Base-by-base conservation (phyloP, 1,140 invertebrate genomes). In the Temnothorax longispinosus region DNA sequence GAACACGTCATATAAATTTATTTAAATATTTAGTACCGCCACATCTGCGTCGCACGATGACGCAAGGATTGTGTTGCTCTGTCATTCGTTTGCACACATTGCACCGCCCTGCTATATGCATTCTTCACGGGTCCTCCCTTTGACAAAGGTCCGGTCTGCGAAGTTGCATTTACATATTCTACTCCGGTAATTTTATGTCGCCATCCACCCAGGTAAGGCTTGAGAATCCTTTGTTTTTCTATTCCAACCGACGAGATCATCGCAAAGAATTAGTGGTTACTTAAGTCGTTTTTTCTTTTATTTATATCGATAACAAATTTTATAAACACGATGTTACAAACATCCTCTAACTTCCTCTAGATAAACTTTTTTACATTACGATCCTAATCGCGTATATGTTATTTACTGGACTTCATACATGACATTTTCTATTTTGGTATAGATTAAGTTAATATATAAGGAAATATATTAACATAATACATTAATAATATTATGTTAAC, bases 121-220 rank as follows among this genome's bases (percentile, higher is more conserved):
- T 93, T 94, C 84, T 94, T 8, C 94, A 93, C n/a, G 95, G 95
- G 93, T 41, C 96, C 47, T 89, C 94, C 95, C 84, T 96, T 95
- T 27, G 94, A 92, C 56, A 94, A 94, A 56, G 96, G 96, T 7
- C 96, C 96, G 41, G 97, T 97, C 93, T 97, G 97, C 0, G 96
- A 96, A 88, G 94, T 96, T 10, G 96, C 97, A 92, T 97, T 96
- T 85, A 97, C 95, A 92, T 96, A 97, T 82, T 96, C 94, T 10
- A 95, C 52, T 90, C 96, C 96, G 32, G 96, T 97, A 62, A 95
- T 88, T 86, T 94, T 95, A 91, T 97, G 95, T 85, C 93, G 95
- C 93, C 96, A 97, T 56, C 97, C 97, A 47, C 97, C 97, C 38
- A 97, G 93, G 93, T 95, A 96, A 2, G 96, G 96, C 89, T 97